Conservation (phyloP, 2,888 invertebrate genomes). For the Coenonympha glycerion region DNA sequence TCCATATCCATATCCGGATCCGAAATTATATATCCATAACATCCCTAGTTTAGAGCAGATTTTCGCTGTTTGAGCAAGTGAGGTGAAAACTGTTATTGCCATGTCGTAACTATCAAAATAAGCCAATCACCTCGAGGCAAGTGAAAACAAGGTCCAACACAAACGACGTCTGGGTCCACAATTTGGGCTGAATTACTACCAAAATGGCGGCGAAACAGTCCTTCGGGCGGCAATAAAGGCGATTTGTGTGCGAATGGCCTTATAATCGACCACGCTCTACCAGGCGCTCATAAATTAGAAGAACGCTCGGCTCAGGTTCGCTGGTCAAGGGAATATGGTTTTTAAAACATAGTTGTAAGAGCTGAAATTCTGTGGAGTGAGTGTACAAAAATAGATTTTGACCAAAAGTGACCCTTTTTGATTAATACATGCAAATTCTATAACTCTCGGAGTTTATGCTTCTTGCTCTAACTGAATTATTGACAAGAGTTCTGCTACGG, state of each 20-base stretch:
- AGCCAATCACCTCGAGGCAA: conserved; percentile 2
- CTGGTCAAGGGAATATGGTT: conserved; percentile 16
- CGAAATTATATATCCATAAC: too few relatives aligned
- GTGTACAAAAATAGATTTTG: neutral
- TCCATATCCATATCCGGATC: too few relatives aligned
- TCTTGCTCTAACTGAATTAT: too few relatives aligned
- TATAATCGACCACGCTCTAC: conserved; percentile 23
- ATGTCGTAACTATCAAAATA: neutral
- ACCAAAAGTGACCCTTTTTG: neutral
- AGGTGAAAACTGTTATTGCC: too few relatives aligned
- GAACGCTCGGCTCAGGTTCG: conserved; percentile 4
- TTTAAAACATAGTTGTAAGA: conserved; percentile 14
- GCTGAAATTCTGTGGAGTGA: conserved; percentile 4
- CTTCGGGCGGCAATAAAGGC: conserved; percentile 14
- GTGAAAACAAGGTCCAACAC: conserved; percentile 8
- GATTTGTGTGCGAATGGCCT: conserved; percentile 21
- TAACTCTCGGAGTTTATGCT: too few relatives aligned
- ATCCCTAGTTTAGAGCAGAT: too few relatives aligned
- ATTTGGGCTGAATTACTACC: conserved; percentile 7
- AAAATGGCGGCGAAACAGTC: conserved; percentile 8
- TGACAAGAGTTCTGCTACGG: too few relatives aligned
- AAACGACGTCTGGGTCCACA: conserved; percentile 13
- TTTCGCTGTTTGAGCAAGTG: too few relatives aligned
- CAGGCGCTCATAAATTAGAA: conserved; percentile 16
- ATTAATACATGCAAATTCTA: neutral